Base-by-base conservation (phyloP, 2,113 vertebrate genomes). In the Thomomys bottae region DNA sequence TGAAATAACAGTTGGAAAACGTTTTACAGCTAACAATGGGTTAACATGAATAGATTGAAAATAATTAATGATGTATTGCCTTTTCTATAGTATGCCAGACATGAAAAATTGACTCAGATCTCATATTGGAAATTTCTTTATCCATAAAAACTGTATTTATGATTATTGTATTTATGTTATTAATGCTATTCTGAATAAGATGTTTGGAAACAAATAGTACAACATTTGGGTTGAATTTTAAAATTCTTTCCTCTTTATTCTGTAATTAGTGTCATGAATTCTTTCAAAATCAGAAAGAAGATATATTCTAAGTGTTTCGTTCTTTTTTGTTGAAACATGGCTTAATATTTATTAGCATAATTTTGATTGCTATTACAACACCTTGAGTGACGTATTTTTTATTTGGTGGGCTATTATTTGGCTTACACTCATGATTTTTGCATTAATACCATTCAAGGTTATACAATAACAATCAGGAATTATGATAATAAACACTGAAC, bases 401-500 rank as follows among this genome's bases (percentile, higher is more conserved):
- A 72, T 72, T 95, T 61, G 0, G 42, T 86, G 94, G 97, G 70
- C 63, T 77, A 88, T 97, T 96, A 94, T 95, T 97, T 97, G 87
- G 88, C 96, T 97, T 93, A 84, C 11, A 59, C 32, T 96, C 93
- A 21, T 59, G 76, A 96, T 96, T 97, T 89, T 84, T 93, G 80
- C 79, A 96, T 96, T 96, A 97, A 59, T 90, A 90, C n/a, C 42
- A 91, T 92, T 89, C 61, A 81, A 97, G 91, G 36, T 95, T 95
- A 95, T 96, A 57, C 89, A 97, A 94, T 77, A 96, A 97, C 75
- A 97, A 96, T 93, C 92, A 95, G 95, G 96, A 97, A 95, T 95
- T 96, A 97, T 88, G 28, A 96, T 96, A 97, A 97, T 96, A 98
- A 98, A 97, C 96, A 96, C 36, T 97, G 94, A 97, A 84, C 84